Conservation (phyloP, 2,888 invertebrate species). For the Metopia argyrocephala region DNA sequence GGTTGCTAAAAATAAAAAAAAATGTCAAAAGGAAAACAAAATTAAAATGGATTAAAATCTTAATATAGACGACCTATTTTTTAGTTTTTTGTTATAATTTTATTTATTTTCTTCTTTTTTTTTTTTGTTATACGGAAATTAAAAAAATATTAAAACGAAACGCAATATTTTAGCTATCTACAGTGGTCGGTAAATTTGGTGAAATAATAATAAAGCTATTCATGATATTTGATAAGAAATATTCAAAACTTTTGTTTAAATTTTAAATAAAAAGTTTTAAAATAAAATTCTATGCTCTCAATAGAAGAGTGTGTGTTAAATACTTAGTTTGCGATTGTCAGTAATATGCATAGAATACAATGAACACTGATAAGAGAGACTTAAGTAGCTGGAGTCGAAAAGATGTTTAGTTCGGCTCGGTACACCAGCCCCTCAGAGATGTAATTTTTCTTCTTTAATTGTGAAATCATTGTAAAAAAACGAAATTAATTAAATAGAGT, state of each 20-base stretch:
- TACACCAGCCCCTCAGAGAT: no score
- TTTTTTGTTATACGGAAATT: not conserved
- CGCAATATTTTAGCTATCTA: no score
- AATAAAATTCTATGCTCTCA: not conserved
- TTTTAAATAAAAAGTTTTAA: no score
- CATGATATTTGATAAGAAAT: not conserved
- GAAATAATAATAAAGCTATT: not conserved
- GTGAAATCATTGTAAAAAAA: no score
- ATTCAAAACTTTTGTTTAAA: not conserved
- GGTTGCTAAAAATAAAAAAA: not conserved
- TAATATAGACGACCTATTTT: not conserved
- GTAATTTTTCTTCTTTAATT: no score
- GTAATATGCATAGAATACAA: no score
- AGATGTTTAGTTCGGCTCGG: no score
- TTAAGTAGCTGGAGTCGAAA: no score
- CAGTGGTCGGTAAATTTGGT: not conserved
- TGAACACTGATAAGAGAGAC: no score
- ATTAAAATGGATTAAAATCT: not conserved
- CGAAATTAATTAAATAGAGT: no score
- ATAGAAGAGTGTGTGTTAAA: no score
- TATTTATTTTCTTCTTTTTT: not conserved
- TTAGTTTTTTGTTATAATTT: not conserved
- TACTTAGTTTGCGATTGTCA: no score
- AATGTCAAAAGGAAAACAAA: not conserved
- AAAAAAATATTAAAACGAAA: not conserved